Base-by-base conservation (phyloP, 2,797 vertebrate species). In the Pseudocheirus occidentalis region DNA sequence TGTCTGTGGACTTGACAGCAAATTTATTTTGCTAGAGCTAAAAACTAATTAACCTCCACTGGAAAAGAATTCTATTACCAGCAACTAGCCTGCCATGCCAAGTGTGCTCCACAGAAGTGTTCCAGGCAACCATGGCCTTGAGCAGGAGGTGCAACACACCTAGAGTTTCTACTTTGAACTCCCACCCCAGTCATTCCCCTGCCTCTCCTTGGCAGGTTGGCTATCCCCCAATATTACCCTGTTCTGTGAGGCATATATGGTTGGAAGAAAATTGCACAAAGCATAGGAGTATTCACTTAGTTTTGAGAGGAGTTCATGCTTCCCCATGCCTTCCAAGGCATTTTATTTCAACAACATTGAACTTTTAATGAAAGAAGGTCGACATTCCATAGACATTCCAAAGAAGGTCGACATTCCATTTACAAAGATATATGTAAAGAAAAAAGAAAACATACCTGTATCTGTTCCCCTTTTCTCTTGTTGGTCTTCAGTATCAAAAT, bases 41-140 rank as follows among this genome's bases (percentile, higher is more conserved):
- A 99, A 99, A 99, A 99, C 99, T 99, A 99, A 99, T 99, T 99
- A 99, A 99, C 99, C 99, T 99, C 98, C 98, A 98, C 98, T 98
- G 98, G 98, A 98, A 98, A 98, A 99, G 99, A 99, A 99, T 99
- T 99, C 99, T 99, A 99, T 99, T 99, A 99, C 99, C 98, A 99
- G 99, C 98, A 99, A 98, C 99, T 99, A 98, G 98, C 99, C 99
- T 99, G 98, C 99, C 99, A 99, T 99, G 99, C 99, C 99, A 99
- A 99, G 99, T 99, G 99, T 98, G 99, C 98, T 99, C 99, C 98
- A 98, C 98, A 98, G 99, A 99, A 99, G 99, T 99, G 99, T 99
- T 99, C 99, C 99, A 99, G 99, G 98, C 99, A 98, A 98, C 99
- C 99, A 98, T 99, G 3, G 46, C 40, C 34, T 10, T 4, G 21